Percentiles rank a stretch among this genome's conserved stretches.
These are phyloP conservation scores for Goniozus legneri DNA, from an alignment of 1,140 invertebrate species.

Conservation along the genomic window DNA sequence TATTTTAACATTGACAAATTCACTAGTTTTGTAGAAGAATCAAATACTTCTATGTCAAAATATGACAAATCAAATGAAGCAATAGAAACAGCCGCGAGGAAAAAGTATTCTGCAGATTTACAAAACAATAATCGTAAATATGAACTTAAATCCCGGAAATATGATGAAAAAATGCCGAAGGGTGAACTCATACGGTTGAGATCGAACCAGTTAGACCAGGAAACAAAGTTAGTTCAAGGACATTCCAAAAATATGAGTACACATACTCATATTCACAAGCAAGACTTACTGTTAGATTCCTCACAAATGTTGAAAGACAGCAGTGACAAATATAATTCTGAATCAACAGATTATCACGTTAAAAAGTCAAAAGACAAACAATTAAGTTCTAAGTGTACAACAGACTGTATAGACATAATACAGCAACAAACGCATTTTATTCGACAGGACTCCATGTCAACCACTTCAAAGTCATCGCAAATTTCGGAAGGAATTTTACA, in stretches of 20 bases:
- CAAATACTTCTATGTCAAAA: conserved; percentile 14
- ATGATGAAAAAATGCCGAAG: conserved; percentile 50
- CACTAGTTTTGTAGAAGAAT: conserved; percentile 17
- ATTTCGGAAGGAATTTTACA: conserved; percentile 23
- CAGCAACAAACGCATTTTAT: conserved; percentile 16
- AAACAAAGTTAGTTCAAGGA: conserved; percentile 22
- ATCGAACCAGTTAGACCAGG: conserved; percentile 29
- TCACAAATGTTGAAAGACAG: no score
- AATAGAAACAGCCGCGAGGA: conserved; percentile 1
- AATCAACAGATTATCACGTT: no score
- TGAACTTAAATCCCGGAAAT: conserved; percentile 42
- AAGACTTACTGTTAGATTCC: no score
- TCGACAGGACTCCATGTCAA: conserved; percentile 18
- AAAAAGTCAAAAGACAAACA: conserved; percentile 11
- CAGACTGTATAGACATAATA: conserved; percentile 12
- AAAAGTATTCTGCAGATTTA: conserved; percentile 16
- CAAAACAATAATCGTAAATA: conserved; percentile 33
- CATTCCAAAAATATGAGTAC: conserved; percentile 15
- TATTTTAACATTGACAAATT: conserved; percentile 20
- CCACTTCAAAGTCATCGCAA: conserved; percentile 26
- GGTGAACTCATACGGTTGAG: conserved; percentile 33
- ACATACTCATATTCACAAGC: no score
- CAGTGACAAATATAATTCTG: no score
- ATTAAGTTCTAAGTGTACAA: conserved; percentile 4
- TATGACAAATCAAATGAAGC: conserved; percentile 17